phyloP scores from a whole-genome alignment of 2,113 vertebrate genomes.

The Sapayoa aenigma region DNA sequence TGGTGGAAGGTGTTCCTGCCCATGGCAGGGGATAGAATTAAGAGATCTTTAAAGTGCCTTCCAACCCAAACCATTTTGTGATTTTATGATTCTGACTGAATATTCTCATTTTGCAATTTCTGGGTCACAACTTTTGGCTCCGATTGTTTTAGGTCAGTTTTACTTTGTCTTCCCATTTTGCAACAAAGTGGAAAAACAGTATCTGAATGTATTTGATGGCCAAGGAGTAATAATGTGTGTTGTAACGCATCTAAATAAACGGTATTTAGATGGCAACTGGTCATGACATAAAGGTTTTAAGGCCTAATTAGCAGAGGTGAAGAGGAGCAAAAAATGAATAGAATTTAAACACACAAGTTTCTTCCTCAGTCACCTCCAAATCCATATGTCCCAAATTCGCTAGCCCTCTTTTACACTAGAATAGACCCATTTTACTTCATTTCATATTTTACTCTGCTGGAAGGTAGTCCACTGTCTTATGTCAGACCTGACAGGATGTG shows the following conservation, averaged over 20 bases:
- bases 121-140: not conserved
- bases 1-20: not conserved
- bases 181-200: not conserved
- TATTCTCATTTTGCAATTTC: not conserved
- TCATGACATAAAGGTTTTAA: not conserved
- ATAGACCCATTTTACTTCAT: slow-evolving; percentile 41
- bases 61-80: not conserved
- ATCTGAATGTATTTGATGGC: not conserved
- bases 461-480: slow-evolving; percentile 25
- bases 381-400: not conserved
- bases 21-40: rapidly evolving
- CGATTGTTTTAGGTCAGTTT: not conserved
- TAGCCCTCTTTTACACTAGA: not conserved
- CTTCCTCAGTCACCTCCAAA: not conserved
- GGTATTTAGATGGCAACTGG: not conserved
- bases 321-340: not conserved
- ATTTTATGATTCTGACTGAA: rapidly evolving
- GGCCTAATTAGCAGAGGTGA: not conserved
- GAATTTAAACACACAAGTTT: not conserved
- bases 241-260: not conserved
- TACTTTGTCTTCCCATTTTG: not conserved
- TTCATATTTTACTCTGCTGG: slow-evolving; percentile 48
- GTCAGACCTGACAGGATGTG: slow-evolving; percentile 53
- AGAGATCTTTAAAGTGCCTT: not conserved
- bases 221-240: rapidly evolving